Base-by-base conservation (phyloP, 2,797 vertebrate species). In the Hoplostethus mediterraneus region DNA sequence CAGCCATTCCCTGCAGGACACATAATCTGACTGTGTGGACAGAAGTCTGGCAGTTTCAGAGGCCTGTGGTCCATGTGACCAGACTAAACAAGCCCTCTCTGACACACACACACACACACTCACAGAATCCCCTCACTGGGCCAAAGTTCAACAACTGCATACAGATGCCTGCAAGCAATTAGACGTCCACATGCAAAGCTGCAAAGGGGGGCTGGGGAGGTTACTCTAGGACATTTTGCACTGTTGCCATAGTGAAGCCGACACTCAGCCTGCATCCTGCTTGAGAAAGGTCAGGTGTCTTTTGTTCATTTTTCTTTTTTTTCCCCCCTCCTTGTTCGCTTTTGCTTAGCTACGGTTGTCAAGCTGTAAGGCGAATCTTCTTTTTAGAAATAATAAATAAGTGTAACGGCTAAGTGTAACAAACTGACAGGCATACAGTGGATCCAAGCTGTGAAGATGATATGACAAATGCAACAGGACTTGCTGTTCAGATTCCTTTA, bases 71-170 rank as follows among this genome's bases (percentile, higher is more conserved):
- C 90, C 93, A 93, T 93, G 92, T 93, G 93, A 96, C 90, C 85
- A 86, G 92, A 90, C 94, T 94, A 94, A 96, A 95, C 94, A 94
- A 95, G 90, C 71, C 31, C 68, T 67, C 66, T 73, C 53, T 68
- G 30, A 36, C 64, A 61, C 54, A 56, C 68, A 60, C 54, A 56
- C 68, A 60, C 67, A 49, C 73, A 70, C 66, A 60, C 69, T 60
- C 70, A 75, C 13, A 85, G 79, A 91, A 89, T 89, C 91, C 83
- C 80, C 76, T 91, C 87, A 94, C 81, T 95, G 93, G 95, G 91
- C 92, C 91, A 95, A 93, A 96, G 95, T 95, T 96, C 93, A 93
- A 83, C 75, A 84, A 82, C 91, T 87, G 91, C 89, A 81, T 89
- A 85, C 76, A 88, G 80, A 92, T 92, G 90, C 90, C 90, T 83